Conservation (phyloP, 1,140 invertebrate genomes). For the Leptonema lineaticorne region DNA sequence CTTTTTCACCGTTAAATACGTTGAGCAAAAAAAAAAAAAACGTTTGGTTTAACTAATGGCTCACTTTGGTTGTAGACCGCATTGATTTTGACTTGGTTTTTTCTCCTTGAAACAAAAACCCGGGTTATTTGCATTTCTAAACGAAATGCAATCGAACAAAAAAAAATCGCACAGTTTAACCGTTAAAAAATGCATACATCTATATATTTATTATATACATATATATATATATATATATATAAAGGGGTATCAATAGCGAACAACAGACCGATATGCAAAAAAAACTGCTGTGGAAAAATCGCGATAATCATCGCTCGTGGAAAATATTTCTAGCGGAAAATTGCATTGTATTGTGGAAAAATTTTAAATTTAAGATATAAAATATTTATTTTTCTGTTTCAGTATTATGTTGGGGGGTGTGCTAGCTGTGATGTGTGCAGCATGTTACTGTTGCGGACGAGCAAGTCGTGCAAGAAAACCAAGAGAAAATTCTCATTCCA, state of each 20-base stretch:
- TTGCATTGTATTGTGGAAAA: too few species aligned
- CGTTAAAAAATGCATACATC: too few species aligned
- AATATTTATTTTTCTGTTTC: background rate
- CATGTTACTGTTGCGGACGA: conserved; percentile 31
- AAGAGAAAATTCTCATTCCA: background rate
- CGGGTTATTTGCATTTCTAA: background rate
- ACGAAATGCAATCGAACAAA: background rate
- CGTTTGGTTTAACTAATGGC: conserved; percentile 9
- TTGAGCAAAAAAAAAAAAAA: background rate
- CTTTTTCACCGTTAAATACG: background rate
- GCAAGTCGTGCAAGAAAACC: background rate
- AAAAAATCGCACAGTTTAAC: too few species aligned
- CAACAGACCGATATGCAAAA: too few species aligned
- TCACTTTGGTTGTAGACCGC: background rate
- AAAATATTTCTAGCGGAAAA: too few species aligned
- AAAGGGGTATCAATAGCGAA: too few species aligned
- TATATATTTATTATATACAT: too few species aligned
- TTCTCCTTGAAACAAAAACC: background rate
- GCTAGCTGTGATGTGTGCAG: conserved; percentile 19
- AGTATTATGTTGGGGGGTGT: conserved; percentile 24
- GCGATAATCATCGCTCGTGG: too few species aligned
- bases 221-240: too few species aligned
- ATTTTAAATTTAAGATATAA: too few species aligned
- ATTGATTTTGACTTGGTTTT: background rate
- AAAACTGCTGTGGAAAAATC: too few species aligned